Conservation (phyloP, 2,888 invertebrate genomes). For the Homarus gammarus region DNA sequence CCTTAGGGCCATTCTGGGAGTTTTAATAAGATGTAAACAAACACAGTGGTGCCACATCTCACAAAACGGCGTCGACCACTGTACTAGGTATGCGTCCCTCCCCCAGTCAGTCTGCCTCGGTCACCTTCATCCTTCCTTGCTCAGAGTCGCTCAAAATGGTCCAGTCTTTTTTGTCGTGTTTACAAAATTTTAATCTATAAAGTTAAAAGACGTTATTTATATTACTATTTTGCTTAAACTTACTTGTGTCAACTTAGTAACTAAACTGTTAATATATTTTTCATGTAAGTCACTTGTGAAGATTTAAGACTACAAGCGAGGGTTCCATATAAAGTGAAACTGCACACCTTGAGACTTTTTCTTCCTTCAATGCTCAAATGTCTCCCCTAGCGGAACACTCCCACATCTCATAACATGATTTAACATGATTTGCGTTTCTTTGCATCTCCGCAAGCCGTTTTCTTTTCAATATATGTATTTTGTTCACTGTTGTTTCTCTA, state of each 20-base stretch:
- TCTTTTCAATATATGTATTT: background rate
- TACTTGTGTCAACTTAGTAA: no score
- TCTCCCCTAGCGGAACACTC: conserved; percentile 1
- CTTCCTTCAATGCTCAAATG: background rate
- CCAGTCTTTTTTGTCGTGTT: background rate
- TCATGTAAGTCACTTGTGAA: no score
- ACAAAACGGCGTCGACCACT: no score
- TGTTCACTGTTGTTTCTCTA: background rate
- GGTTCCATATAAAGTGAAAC: background rate
- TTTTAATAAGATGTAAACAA: no score
- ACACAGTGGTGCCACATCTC: no score
- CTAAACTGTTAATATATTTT: no score
- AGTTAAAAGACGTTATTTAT: background rate
- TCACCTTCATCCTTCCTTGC: background rate
- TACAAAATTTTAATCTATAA: background rate
- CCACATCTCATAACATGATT: conserved; percentile 27
- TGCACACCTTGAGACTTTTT: no score
- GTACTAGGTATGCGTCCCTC: no score
- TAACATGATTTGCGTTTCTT: conserved; percentile 17
- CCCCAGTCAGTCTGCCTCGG: no score
- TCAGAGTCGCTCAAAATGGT: background rate
- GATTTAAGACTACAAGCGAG: background rate
- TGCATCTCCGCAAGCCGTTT: conserved; percentile 25
- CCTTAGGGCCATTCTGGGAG: no score
- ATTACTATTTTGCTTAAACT: no score